phyloP scores from a whole-genome alignment of 2,113 vertebrate species.

The Planiliza haematocheilus region DNA sequence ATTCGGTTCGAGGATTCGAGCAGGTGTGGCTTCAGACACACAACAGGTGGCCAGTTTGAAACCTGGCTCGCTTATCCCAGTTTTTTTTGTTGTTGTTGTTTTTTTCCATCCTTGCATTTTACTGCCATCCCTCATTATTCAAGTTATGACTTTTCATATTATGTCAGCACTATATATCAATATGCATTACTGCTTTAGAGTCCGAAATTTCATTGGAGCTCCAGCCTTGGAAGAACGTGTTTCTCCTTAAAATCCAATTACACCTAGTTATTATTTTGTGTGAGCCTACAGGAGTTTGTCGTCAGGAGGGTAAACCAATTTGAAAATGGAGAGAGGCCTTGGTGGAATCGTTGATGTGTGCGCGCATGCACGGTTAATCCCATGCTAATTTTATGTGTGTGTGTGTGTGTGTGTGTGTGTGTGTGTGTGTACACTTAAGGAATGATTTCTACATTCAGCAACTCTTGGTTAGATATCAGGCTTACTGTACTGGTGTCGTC shows the following conservation, averaged over 20 bases:
- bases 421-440: constrained; percentile 2
- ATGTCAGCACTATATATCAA: constrained; percentile 53
- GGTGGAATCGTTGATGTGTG: constrained; percentile 59
- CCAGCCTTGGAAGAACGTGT: constrained; percentile 46
- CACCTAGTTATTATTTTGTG: constrained; percentile 63
- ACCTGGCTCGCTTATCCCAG: constrained; percentile 13
- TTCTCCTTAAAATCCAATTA: constrained; percentile 66
- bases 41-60: constrained; percentile 43
- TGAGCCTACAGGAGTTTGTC: constrained; percentile 44
- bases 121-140: constrained; percentile 38
- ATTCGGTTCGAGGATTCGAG: constrained; percentile 28
- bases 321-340: constrained; percentile 55
- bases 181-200: constrained; percentile 49
- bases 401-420: constrained; percentile 23
- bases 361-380: constrained; percentile 32
- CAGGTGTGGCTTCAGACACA: constrained; percentile 29
- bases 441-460: constrained; percentile 16
- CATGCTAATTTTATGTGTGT: not conserved
- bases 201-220: constrained; percentile 30
- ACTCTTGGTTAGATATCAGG: constrained; percentile 16
- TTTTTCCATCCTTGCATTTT: constrained; percentile 1
- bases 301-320: constrained; percentile 62
- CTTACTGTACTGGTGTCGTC: constrained; percentile 10
- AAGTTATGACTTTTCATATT: constrained; percentile 33
- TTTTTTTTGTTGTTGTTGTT: too few relatives aligned